Percentiles rank a stretch among this genome's conserved stretches.
phyloP scores from a whole-genome alignment of 2,888 invertebrate genomes.

The Ischnura elegans region DNA sequence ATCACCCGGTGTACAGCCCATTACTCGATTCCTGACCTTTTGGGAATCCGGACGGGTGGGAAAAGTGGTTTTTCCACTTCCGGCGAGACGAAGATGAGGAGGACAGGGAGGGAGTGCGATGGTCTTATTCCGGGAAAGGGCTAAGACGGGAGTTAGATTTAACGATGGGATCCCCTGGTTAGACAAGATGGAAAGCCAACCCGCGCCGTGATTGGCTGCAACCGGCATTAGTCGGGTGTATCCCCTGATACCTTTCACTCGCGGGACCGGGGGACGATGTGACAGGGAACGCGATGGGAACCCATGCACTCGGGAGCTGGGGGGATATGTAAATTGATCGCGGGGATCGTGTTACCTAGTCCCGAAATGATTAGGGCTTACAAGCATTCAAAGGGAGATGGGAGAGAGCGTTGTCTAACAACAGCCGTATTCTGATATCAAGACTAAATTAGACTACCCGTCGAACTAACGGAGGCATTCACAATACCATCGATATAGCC shows the following conservation, averaged over 20 bases:
- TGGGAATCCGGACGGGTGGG: neutral
- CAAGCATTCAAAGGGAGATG: neutral
- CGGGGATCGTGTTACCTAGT: neutral
- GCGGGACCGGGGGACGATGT: neutral
- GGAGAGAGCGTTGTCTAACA: neutral
- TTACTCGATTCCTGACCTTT: no score
- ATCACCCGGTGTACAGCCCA: no score
- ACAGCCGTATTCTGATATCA: no score
- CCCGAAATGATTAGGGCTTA: neutral
- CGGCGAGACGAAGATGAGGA: neutral
- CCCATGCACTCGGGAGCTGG: neutral
- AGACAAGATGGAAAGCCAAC: neutral
- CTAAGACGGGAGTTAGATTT: neutral
- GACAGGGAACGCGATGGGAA: neutral
- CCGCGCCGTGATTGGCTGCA: conserved; percentile 23
- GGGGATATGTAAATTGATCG: neutral
- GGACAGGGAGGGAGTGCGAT: neutral
- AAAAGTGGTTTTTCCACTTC: neutral
- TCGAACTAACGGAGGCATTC: no score
- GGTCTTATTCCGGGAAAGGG: neutral
- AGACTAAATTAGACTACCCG: no score
- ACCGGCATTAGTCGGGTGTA: neutral
- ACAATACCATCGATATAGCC: no score
- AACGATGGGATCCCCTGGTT: neutral
- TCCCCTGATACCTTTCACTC: neutral